Conservation (phyloP, 2,888 invertebrate species). For the Meghimatium bilineatum region DNA sequence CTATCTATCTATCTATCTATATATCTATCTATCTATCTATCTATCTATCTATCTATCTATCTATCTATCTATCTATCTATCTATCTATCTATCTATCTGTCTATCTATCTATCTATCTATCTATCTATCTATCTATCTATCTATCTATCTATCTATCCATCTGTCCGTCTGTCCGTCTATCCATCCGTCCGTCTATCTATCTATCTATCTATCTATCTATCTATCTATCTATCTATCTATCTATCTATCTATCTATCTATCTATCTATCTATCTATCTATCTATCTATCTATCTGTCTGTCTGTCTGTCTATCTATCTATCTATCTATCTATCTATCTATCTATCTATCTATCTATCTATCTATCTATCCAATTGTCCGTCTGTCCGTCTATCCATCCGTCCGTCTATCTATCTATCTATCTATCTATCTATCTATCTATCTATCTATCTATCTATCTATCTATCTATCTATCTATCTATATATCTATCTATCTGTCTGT, state of each 20-base stretch:
- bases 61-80: not conserved
- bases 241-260: not conserved
- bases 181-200: not conserved
- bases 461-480: not conserved
- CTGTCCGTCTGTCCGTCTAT: not conserved
- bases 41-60: constrained; percentile 10
- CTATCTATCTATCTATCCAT: not conserved
- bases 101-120: not conserved
- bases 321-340: not conserved
- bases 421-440: not conserved
- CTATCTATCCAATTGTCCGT: not conserved
- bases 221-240: not conserved
- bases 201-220: not conserved
- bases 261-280: constrained; percentile 1
- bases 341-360: not conserved
- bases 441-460: not conserved
- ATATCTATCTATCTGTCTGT: not conserved
- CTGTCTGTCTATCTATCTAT: not conserved
- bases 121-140: not conserved
- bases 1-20: not conserved
- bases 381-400: not conserved
- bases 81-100: constrained; percentile 3
- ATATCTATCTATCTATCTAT: constrained; percentile 3
- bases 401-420: not conserved
- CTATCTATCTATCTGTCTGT: not conserved